Evolutionary conservation across 92 coral and sea anemone genomes (phyloP).

Genomic region (Scolanthus callimorphus): DNA sequence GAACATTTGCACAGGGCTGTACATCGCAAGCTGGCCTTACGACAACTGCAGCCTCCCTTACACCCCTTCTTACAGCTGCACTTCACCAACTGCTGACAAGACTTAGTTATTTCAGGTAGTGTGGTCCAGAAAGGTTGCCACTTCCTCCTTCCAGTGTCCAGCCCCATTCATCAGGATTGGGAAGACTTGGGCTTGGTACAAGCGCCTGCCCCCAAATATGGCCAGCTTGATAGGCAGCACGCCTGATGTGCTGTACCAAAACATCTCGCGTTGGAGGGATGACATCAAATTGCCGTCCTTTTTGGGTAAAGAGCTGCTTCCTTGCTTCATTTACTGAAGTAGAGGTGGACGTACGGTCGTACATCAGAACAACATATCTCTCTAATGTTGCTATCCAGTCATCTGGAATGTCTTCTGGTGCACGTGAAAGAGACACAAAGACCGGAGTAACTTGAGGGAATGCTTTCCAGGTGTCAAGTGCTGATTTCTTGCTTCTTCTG

Average conservation of each 20-base stretch:
- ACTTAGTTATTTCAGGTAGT: slow-evolving; percentile 9
- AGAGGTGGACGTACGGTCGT: slow-evolving; percentile 11
- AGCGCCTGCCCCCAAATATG: too few relatives aligned
- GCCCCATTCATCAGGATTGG: too few relatives aligned
- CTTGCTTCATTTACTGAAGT: background rate
- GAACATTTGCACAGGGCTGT: background rate
- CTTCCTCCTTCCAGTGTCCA: too few relatives aligned
- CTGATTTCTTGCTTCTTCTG: slow-evolving; percentile 13
- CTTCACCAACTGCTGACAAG: too few relatives aligned
- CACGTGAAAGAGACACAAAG: slow-evolving; percentile 5
- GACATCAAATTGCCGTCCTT: slow-evolving; percentile 4
- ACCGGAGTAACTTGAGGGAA: slow-evolving; percentile 27
- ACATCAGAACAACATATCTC: slow-evolving; percentile 11
- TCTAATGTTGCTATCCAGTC: slow-evolving; percentile 13
- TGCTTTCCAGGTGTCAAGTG: slow-evolving; percentile 5
- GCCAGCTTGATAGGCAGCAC: too few relatives aligned
- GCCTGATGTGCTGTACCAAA: slow-evolving; percentile 7
- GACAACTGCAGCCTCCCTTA: too few relatives aligned
- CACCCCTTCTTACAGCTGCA: too few relatives aligned
- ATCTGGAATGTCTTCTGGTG: slow-evolving; percentile 21
- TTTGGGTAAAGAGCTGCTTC: slow-evolving; percentile 18
- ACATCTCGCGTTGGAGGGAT: slow-evolving; percentile 16
- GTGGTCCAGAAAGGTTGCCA: slow-evolving; percentile 25
- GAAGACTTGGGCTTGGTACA: too few relatives aligned
- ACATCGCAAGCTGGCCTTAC: background rate